Percentiles rank a stretch among this genome's conserved stretches.
These are phyloP conservation scores for Cylloceria caligata DNA, from an alignment of 2,888 invertebrate genomes.

Conservation along the genomic window DNA sequence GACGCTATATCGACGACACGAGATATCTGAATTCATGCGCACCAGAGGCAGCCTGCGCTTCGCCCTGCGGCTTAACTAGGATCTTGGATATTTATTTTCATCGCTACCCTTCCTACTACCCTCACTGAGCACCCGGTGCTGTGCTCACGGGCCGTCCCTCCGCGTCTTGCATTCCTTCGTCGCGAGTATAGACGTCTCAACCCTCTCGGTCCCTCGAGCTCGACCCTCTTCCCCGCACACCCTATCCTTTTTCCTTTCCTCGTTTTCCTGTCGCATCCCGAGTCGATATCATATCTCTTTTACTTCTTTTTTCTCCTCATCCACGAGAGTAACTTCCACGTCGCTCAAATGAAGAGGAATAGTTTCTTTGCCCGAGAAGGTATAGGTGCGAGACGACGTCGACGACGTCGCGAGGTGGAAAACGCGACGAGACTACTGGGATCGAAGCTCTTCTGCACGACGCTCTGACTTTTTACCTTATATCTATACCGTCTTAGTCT, in stretches of 20 bases:
- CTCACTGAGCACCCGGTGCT: conserved; percentile 14
- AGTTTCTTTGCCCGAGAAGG: conserved; percentile 35
- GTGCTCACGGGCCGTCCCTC: background rate
- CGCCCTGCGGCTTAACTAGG: conserved; percentile 68
- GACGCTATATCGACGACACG: conserved; percentile 65
- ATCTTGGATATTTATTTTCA: conserved; percentile 71
- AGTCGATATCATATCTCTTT: conserved; percentile 45
- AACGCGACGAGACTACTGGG: conserved; percentile 26
- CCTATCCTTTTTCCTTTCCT: conserved; percentile 17
- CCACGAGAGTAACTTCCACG: conserved; percentile 57
- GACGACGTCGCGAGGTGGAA: conserved; percentile 25
- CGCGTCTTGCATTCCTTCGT: conserved; percentile 15
- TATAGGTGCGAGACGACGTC: conserved; percentile 17
- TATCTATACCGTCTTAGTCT: conserved; percentile 27
- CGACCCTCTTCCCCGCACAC: background rate
- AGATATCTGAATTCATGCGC: conserved; percentile 54
- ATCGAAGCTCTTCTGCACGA: conserved; percentile 8
- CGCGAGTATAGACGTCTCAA: conserved; percentile 13
- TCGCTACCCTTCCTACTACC: conserved; percentile 17
- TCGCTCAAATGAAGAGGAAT: conserved; percentile 59
- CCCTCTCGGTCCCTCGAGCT: background rate
- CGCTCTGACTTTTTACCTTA: conserved; percentile 16
- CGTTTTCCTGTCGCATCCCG: conserved; percentile 35
- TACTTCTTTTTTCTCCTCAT: conserved; percentile 36
- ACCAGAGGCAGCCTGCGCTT: conserved; percentile 34